Conservation (phyloP, 1,140 invertebrate species). For the Zophobas morio region DNA sequence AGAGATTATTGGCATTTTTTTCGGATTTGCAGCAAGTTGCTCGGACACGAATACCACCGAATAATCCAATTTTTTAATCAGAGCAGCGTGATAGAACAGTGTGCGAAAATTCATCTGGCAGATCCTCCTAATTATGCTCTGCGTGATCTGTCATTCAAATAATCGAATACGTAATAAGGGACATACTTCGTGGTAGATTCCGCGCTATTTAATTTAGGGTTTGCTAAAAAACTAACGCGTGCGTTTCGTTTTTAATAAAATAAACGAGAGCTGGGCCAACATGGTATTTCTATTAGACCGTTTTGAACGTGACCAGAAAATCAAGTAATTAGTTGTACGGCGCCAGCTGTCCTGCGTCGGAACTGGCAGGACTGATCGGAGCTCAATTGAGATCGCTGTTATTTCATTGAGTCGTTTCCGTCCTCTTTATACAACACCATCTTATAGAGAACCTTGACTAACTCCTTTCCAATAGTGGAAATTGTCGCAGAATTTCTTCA, state of each 20-base stretch:
- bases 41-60: too few species aligned
- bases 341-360: constrained; percentile 56
- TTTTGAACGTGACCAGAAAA: constrained; percentile 61
- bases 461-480: constrained; percentile 39
- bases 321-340: constrained; percentile 61
- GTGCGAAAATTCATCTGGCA: background rate
- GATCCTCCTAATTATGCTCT: constrained; percentile 31
- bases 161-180: constrained; percentile 14
- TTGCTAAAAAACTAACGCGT: constrained; percentile 38
- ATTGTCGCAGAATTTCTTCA: background rate
- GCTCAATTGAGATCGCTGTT: constrained; percentile 51
- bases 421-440: constrained; percentile 45
- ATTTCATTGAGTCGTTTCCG: constrained; percentile 49
- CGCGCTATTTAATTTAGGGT: constrained; percentile 31
- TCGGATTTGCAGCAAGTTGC: too few species aligned
- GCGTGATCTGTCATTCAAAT: constrained; percentile 25
- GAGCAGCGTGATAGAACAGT: too few species aligned
- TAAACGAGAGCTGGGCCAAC: constrained; percentile 52
- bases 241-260: constrained; percentile 57
- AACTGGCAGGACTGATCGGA: constrained; percentile 45
- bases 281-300: constrained; percentile 60
- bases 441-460: constrained; percentile 35
- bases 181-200: constrained; percentile 18
- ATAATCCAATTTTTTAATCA: too few species aligned
- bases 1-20: too few species aligned